Conservation (phyloP, 2,113 vertebrate species). For the Lepisosteus osseus region DNA sequence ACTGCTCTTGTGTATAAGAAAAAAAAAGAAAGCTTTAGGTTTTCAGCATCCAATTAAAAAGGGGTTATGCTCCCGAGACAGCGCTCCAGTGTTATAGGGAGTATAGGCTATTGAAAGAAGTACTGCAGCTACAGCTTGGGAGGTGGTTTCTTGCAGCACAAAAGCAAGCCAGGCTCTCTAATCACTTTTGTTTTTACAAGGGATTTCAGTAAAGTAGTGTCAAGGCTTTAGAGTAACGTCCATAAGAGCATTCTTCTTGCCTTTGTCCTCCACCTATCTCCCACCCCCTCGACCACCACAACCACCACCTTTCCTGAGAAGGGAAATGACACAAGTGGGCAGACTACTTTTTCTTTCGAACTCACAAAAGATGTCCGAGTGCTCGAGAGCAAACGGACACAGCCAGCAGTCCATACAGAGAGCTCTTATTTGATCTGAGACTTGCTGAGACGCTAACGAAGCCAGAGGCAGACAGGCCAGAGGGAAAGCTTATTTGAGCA, state of each 20-base stretch:
- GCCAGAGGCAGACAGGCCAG: constrained; percentile 36
- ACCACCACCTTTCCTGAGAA: constrained; percentile 38
- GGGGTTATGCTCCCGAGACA: background rate
- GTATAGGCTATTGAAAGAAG: background rate
- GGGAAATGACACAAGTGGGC: constrained; percentile 35
- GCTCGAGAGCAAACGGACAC: constrained; percentile 29
- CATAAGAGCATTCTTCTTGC: constrained; percentile 35
- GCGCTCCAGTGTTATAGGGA: background rate
- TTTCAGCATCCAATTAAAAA: constrained; percentile 10
- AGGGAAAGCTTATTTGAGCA: constrained; percentile 46
- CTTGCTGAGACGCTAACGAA: constrained; percentile 42
- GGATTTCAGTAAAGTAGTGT: constrained; percentile 37
- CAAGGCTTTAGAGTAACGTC: constrained; percentile 34
- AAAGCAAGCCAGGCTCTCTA: constrained; percentile 32
- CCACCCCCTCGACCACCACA: constrained; percentile 15
- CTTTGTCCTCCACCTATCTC: constrained; percentile 21
- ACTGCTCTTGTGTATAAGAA: background rate
- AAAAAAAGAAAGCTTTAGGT: background rate
- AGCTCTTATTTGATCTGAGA: constrained; percentile 36
- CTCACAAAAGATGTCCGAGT: constrained; percentile 19
- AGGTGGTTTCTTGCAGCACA: constrained; percentile 18
- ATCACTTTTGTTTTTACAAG: constrained; percentile 28
- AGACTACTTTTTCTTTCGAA: constrained; percentile 19
- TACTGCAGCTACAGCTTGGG: constrained; percentile 15
- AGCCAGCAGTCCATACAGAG: constrained; percentile 18